Evolutionary conservation across 2,888 invertebrate species (phyloP).

Genomic region (Bellardia pandia): DNA sequence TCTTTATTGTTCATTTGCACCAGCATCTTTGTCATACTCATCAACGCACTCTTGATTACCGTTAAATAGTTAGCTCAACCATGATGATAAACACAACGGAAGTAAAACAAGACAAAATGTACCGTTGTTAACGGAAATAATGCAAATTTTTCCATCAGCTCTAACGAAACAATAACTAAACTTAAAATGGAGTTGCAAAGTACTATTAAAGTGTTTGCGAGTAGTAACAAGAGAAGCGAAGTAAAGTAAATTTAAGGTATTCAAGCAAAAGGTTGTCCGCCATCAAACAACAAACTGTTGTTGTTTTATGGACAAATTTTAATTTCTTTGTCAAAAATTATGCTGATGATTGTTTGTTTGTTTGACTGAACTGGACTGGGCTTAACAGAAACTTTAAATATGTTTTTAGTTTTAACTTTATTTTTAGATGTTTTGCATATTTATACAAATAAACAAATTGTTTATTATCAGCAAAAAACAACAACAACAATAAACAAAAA

Average conservation of each 20-base stretch:
- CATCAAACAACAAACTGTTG: constrained; percentile 31
- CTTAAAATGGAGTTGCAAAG: constrained; percentile 6
- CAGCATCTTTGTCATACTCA: constrained; percentile 47
- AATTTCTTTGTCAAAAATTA: constrained; percentile 63
- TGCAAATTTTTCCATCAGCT: constrained; percentile 55
- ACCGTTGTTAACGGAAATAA: constrained; percentile 63
- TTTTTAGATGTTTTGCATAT: constrained; percentile 73
- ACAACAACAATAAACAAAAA: no score
- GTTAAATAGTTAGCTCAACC: constrained; percentile 40
- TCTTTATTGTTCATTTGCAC: constrained; percentile 30
- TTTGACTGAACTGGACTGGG: constrained; percentile 45
- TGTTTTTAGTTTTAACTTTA: constrained; percentile 72
- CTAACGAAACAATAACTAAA: constrained; percentile 33
- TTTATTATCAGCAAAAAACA: constrained; percentile 55
- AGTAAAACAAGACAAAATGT: constrained; percentile 39
- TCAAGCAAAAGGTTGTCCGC: constrained; percentile 33
- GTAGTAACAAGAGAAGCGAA: not conserved
- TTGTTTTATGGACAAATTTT: constrained; percentile 61
- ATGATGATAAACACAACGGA: constrained; percentile 52
- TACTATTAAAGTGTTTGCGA: not conserved
- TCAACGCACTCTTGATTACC: constrained; percentile 48
- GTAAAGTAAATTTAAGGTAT: constrained; percentile 38
- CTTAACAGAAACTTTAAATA: constrained; percentile 68
- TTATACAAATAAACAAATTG: constrained; percentile 69
- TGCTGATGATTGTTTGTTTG: constrained; percentile 55